Conservation (phyloP, 2,888 invertebrate genomes). For the Andrena chrysosceles region DNA sequence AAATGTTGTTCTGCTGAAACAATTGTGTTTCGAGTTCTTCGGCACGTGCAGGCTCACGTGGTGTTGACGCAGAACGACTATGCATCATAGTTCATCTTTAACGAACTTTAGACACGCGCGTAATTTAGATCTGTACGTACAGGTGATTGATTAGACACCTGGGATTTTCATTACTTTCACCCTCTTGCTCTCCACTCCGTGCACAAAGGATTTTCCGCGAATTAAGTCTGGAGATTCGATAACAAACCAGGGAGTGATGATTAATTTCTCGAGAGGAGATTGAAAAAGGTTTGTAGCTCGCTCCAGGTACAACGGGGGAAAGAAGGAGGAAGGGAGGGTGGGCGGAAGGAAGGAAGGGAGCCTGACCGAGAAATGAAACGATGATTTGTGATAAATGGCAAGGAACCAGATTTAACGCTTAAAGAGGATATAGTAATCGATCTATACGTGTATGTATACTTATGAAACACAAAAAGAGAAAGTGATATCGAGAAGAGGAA, state of each 20-base stretch:
- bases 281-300: too few species aligned
- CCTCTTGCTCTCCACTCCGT: background rate
- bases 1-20: background rate
- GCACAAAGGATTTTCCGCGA: background rate
- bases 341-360: background rate
- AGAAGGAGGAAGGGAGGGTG: background rate
- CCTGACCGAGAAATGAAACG: background rate
- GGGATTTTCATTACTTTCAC: constrained; percentile 6
- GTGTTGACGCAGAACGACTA: background rate
- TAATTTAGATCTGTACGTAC: background rate
- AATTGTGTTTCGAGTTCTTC: background rate
- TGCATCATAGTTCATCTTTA: background rate
- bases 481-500: constrained; percentile 57
- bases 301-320: background rate
- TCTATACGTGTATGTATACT: constrained; percentile 42
- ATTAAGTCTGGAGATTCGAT: background rate
- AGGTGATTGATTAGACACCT: constrained; percentile 29
- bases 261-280: background rate
- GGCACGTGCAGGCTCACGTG: constrained; percentile 59
- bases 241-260: background rate
- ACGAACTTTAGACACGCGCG: background rate
- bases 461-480: constrained; percentile 30
- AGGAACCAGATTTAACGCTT: constrained; percentile 25
- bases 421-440: constrained; percentile 26
- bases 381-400: too few species aligned